These are phyloP conservation scores for Florisuga fusca DNA, from an alignment of 2,797 vertebrate species.

Conservation along the genomic window DNA sequence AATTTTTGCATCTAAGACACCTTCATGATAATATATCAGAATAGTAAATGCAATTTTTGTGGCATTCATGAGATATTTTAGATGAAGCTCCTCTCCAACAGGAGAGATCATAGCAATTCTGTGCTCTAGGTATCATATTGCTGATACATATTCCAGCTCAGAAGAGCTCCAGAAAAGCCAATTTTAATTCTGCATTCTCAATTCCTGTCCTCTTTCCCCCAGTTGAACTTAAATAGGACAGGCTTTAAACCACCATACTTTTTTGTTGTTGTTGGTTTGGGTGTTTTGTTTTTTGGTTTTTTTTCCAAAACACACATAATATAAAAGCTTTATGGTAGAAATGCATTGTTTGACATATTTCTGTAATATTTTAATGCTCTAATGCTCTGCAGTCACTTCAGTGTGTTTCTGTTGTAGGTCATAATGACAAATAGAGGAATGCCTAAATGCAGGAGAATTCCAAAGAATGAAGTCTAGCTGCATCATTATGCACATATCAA, in stretches of 20 bases:
- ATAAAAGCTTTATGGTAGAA: background rate
- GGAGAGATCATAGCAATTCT: background rate
- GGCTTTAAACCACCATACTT: background rate
- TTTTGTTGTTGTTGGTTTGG: no score
- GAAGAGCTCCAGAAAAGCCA: background rate
- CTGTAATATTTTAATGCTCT: background rate
- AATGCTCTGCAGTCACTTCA: background rate
- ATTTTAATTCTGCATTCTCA: background rate
- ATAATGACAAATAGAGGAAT: background rate
- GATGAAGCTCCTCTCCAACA: background rate
- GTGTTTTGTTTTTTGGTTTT: background rate
- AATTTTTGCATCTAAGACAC: conserved; percentile 21
- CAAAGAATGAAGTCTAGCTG: background rate
- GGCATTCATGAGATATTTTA: background rate
- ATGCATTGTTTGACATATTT: background rate
- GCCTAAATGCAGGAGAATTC: background rate
- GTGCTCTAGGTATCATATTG: background rate
- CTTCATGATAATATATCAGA: background rate
- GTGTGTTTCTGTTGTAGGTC: background rate
- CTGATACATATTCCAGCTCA: background rate
- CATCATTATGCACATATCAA: background rate
- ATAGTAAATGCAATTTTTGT: background rate
- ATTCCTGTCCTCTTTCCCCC: background rate
- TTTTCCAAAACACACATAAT: background rate
- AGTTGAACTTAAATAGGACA: background rate